Evolutionary conservation across 2,113 vertebrate genomes (phyloP), one percentile per base, ranked within the genome.

Genomic region (Dicaeum eximium): DNA sequence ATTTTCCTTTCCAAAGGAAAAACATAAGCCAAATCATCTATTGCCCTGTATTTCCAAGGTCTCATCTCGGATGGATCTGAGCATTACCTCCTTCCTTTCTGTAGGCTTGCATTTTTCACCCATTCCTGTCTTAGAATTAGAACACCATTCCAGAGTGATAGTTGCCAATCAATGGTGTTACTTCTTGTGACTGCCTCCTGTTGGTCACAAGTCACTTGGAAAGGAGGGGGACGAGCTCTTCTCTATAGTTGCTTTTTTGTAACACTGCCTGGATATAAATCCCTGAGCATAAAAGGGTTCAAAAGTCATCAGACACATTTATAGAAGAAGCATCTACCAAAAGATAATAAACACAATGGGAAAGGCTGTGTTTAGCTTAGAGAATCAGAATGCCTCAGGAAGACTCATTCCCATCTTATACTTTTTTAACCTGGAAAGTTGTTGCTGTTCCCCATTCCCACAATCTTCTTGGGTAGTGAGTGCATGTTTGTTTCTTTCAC

Each of bases 331-430:
- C 6, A 8, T 42, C 22, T 30, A 35, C 7, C 58, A 65, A 60
- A 58, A 58, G 19, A 40, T 64, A 69, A 2, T 23, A 44, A 65
- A 54, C 37, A 31, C 0, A 1, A 62, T 4, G 20, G 13, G 38
- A 27, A 73, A 73, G 27, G 62, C 17, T 66, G 4, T 33, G 27
- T 60, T 78, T 33, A 80, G 37, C 40, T 78, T 74, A 2, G 24
- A 70, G 60, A 70, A 87, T 18, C 31, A 48, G 31, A 37, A 8
- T 2, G 11, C 51, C 38, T 11, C 31, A 40, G 62, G 24, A 87
- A 20, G 31, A 57, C 28, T 22, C 6, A 0, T 25, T 16, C 21
- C 21, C 38, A 4, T 30, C 27, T 73, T 18, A 13, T 0, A 19
- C 11, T 50, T 60, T 33, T 73, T 28, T 56, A 56, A 73, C 24